Conservation (phyloP, 2,113 vertebrate genomes). For the Neoarius graeffei region DNA sequence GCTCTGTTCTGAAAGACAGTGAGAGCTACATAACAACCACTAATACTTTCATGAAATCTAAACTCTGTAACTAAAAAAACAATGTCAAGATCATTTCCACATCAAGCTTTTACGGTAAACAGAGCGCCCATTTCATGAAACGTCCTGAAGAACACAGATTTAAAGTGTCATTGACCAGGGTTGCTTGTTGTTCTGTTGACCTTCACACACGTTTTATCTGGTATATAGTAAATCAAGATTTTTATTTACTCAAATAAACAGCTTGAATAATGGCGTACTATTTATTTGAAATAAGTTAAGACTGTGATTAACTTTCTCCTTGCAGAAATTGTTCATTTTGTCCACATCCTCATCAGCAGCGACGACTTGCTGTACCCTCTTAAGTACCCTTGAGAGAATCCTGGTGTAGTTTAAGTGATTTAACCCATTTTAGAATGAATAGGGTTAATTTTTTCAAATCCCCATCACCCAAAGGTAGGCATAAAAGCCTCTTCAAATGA, state of each 20-base stretch:
- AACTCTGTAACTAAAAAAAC: neutral
- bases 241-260: neutral
- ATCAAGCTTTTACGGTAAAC: neutral
- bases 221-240: neutral
- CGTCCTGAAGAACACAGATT: neutral
- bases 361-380: neutral
- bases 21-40: neutral
- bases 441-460: slow-evolving; percentile 1
- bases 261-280: too few species aligned
- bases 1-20: neutral
- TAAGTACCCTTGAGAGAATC: neutral
- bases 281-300: neutral
- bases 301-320: neutral
- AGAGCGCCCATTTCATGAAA: neutral
- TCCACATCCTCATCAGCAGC: neutral
- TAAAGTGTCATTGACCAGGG: neutral
- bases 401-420: neutral
- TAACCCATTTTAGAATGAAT: slow-evolving; percentile 32
- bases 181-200: neutral
- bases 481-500: slow-evolving; percentile 34
- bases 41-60: neutral
- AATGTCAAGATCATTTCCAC: neutral
- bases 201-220: neutral
- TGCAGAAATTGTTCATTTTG: neutral
- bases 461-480: slow-evolving; percentile 27